Base-by-base conservation (phyloP, 2,888 invertebrate species). In the Xylocampa areola region DNA sequence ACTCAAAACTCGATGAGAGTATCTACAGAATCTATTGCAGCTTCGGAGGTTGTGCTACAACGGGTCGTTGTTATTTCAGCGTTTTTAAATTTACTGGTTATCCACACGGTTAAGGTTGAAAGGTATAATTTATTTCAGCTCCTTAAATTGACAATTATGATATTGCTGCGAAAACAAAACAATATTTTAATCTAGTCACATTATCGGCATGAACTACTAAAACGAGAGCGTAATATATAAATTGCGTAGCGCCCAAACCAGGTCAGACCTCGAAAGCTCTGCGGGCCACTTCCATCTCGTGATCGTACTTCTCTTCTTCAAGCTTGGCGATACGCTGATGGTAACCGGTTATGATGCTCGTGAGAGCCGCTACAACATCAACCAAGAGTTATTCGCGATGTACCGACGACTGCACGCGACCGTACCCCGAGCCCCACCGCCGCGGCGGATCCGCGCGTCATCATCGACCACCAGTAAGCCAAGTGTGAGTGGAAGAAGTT, bases 301-400 rank as follows among this genome's bases (percentile, higher is more conserved):
- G 96, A 96, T 99, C 99, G 96, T 98, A 99, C 96, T 99, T 99
- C 95, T 97, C 96, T 91, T 96, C 96, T 94, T 98, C 98, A 91
- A 98, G 96, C 85, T 95, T 94, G 90, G 89, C 94, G 94, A 98
- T 96, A 95, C 97, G 96, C 87, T 96, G 95, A 95, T 98, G 96
- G 95, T 98, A 97, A 88, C 96, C 95, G 94, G 95, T 96, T 89
- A 96, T 92, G 94, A 95, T 94, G 93, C 95, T 95, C 94, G 95
- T 96, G 89, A 96, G 94, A 94, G 92, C 94, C 82, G 95, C 96
- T 96, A 94, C 77, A 94, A 94, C 82, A 94, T 89, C 89, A 94
- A 93, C 81, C 79, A 89, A 84, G 70, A 68, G 82, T 94, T 93
- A 94, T 85, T 87, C 76, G 81, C 81, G 27, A 57, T 63, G 59